Percentiles rank a stretch among this genome's conserved stretches.
Conservation (phyloP, 2,797 vertebrate genomes). For the Enteromius viviparus region DNA sequence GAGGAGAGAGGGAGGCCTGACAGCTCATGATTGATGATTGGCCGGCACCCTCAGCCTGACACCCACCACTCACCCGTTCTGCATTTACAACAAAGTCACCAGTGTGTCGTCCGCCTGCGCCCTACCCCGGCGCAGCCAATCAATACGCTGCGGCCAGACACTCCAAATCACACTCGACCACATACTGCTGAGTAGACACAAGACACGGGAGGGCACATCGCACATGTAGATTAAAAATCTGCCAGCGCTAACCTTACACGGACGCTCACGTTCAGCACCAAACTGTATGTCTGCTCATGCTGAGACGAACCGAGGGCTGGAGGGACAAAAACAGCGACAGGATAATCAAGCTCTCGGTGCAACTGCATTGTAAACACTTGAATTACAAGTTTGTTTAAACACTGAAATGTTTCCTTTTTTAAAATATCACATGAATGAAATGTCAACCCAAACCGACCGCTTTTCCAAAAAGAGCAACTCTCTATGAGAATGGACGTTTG, state of each 20-base stretch:
- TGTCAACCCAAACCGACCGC: slow-evolving; percentile 70
- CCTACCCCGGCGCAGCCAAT: slow-evolving; percentile 74
- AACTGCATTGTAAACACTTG: slow-evolving; percentile 22
- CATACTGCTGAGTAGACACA: slow-evolving; percentile 78
- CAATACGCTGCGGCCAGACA: slow-evolving; percentile 76
- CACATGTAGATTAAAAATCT: slow-evolving; percentile 81
- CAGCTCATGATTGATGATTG: slow-evolving; percentile 84
- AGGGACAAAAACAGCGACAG: slow-evolving; percentile 11
- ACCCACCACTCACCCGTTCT: slow-evolving; percentile 77
- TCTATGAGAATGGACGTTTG: background rate
- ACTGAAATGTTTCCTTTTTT: slow-evolving; percentile 44
- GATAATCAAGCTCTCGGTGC: slow-evolving; percentile 31
- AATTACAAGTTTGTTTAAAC: slow-evolving; percentile 22
- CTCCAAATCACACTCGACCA: slow-evolving; percentile 68
- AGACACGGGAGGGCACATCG: slow-evolving; percentile 73
- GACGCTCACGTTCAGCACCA: background rate
- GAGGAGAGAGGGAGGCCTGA: slow-evolving; percentile 66
- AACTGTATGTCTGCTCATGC: slow-evolving; percentile 32
- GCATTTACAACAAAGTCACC: slow-evolving; percentile 71
- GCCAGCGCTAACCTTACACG: slow-evolving; percentile 69
- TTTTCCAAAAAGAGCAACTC: slow-evolving; percentile 69
- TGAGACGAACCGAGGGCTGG: slow-evolving; percentile 15
- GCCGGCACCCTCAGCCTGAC: slow-evolving; percentile 80
- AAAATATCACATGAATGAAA: slow-evolving; percentile 64
- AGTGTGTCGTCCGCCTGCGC: slow-evolving; percentile 59